Conservation (phyloP, 2,113 vertebrate genomes). For the Monarcha castaneiventris region DNA sequence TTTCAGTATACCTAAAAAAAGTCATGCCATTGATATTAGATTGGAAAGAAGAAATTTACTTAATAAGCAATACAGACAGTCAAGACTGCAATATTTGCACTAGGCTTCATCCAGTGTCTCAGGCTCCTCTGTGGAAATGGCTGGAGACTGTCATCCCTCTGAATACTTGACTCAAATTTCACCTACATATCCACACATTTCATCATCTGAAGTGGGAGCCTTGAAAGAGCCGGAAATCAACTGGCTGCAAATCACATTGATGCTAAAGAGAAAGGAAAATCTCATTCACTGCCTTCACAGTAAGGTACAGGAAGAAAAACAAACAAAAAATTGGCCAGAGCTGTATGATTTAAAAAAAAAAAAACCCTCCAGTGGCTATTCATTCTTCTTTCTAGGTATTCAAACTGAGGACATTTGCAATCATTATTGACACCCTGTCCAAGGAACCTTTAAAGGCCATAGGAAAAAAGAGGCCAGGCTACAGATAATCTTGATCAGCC, state of each 20-base stretch:
- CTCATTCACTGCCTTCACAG: background rate
- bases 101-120: background rate
- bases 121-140: background rate
- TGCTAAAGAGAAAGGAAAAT: background rate
- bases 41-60: background rate
- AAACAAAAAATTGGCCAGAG: background rate
- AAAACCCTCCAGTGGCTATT: fast-evolving
- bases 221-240: background rate
- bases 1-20: background rate
- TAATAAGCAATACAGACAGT: background rate
- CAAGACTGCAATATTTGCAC: background rate
- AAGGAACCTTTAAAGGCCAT: background rate
- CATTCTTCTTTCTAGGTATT: background rate
- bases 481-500: background rate
- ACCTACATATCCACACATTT: background rate
- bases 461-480: background rate
- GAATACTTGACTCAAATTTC: background rate
- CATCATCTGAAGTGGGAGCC: background rate
- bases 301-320: background rate
- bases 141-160: background rate
- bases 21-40: background rate
- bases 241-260: background rate
- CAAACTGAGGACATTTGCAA: background rate
- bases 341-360: background rate
- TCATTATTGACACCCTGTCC: background rate